These are phyloP conservation scores for Ferrisia virgata DNA, from an alignment of 2,888 invertebrate species.

Conservation along the genomic window DNA sequence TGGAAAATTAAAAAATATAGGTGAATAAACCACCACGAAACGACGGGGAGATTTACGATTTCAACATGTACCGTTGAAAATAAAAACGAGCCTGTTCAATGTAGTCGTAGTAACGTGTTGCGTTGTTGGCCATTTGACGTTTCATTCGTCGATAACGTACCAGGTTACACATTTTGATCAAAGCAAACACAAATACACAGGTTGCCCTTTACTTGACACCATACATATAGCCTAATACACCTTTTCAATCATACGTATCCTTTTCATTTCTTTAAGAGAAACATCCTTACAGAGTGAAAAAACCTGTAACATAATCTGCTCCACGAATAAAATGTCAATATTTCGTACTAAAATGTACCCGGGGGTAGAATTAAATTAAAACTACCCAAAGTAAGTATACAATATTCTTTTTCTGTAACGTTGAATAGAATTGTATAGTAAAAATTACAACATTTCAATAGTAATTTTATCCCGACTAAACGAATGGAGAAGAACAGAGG, in stretches of 20 bases:
- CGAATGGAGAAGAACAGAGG: not conserved
- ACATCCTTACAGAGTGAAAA: not conserved
- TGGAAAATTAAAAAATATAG: no score
- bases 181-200: not conserved
- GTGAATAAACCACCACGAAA: no score
- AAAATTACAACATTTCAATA: not conserved
- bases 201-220: not conserved
- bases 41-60: no score
- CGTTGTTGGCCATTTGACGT: not conserved
- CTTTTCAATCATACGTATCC: conserved; percentile 10
- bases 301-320: conserved; percentile 8
- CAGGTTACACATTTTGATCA: not conserved
- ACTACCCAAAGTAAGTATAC: no score
- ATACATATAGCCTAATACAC: not conserved
- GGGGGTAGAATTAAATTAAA: not conserved
- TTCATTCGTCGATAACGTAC: not conserved
- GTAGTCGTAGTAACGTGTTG: not conserved
- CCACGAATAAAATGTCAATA: not conserved
- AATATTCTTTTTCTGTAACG: no score
- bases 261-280: not conserved
- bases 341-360: not conserved
- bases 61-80: not conserved
- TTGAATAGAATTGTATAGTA: not conserved
- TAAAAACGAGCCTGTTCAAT: not conserved
- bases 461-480: not conserved